phyloP scores from a whole-genome alignment of 2,888 invertebrate genomes.

The Nasonovia ribisnigri region DNA sequence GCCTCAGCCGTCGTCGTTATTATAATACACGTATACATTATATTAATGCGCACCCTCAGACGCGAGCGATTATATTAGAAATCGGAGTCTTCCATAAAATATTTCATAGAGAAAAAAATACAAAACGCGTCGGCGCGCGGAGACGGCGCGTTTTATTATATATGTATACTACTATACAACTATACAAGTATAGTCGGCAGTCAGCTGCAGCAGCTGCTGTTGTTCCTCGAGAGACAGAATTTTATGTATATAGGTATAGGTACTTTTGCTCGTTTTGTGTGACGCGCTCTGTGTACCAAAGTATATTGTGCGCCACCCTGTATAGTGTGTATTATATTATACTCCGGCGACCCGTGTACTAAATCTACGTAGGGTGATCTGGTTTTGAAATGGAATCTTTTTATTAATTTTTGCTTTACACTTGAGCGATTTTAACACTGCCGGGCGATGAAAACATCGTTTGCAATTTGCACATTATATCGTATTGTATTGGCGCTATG shows the following conservation, averaged over 20 bases:
- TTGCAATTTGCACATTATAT: background rate
- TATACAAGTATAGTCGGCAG: background rate
- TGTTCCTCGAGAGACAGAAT: background rate
- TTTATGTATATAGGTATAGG: background rate
- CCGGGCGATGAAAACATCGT: background rate
- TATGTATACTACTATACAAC: background rate
- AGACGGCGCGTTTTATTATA: background rate
- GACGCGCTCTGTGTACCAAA: background rate
- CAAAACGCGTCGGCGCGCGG: background rate
- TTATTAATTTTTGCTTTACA: background rate
- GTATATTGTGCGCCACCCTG: background rate
- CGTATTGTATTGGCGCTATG: background rate
- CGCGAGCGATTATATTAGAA: background rate
- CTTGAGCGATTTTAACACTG: background rate
- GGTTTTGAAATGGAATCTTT: background rate
- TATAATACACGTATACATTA: background rate
- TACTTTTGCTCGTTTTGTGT: background rate
- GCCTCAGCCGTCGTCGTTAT: background rate
- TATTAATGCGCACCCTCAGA: background rate
- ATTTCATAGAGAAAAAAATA: background rate
- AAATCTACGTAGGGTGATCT: background rate
- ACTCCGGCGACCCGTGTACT: background rate
- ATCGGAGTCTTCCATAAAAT: background rate
- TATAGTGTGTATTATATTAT: background rate
- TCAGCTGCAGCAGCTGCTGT: constrained; percentile 7